Evolutionary conservation across 37 sponge, comb jelly and placozoan genomes (phyloP).

Genomic region (Bolinopsis microptera): DNA sequence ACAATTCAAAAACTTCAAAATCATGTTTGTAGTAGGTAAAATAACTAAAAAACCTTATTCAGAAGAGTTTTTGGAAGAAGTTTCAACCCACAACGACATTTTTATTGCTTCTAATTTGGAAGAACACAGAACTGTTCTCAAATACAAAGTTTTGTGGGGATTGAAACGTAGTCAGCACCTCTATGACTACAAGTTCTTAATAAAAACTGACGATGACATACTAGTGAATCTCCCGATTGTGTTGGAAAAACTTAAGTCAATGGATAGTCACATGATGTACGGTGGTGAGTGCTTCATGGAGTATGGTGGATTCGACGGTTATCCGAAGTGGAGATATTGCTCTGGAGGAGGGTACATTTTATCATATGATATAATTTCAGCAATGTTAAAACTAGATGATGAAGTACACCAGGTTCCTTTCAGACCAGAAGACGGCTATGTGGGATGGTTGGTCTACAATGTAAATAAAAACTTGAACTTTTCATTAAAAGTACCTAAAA

Average conservation of each 20-base stretch:
- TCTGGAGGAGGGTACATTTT: slow-evolving; percentile 16
- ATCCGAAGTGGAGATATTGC: neutral
- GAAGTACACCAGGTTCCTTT: neutral
- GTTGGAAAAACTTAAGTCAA: neutral
- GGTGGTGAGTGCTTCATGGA: neutral
- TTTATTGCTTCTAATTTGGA: neutral
- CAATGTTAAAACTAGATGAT: neutral
- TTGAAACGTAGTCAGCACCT: neutral
- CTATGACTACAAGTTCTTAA: neutral
- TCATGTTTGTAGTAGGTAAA: neutral
- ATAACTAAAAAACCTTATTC: neutral
- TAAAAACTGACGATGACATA: slow-evolving; percentile 25
- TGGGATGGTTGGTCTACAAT: slow-evolving; percentile 12
- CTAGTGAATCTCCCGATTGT: neutral
- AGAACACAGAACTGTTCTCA: slow-evolving; percentile 17
- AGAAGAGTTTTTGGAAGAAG: neutral
- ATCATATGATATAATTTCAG: neutral
- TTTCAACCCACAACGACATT: neutral
- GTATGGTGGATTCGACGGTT: neutral
- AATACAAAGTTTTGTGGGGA: slow-evolving; percentile 24
- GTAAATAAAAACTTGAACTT: neutral
- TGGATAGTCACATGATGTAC: neutral
- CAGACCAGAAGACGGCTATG: slow-evolving; percentile 9
- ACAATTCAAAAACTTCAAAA: neutral
- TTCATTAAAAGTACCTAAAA: neutral